Conservation (phyloP, 2,113 vertebrate species). For the Epinephelus fuscoguttatus region DNA sequence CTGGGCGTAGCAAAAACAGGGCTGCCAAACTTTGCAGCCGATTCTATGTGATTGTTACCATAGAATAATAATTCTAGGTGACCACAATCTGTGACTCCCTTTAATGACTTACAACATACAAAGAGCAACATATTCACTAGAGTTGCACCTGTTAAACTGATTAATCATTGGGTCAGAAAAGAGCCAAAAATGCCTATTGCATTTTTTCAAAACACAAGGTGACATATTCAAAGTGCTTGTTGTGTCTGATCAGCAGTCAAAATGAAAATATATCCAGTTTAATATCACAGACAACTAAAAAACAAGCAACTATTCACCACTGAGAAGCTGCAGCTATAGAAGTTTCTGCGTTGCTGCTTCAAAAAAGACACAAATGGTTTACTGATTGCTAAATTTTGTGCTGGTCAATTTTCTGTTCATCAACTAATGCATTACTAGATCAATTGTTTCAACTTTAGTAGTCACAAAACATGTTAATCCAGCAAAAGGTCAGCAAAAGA, state of each 20-base stretch:
- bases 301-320: background rate
- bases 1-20: constrained; percentile 14
- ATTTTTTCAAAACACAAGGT: background rate
- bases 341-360: too few relatives aligned
- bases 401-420: too few relatives aligned
- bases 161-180: background rate
- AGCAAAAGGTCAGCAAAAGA: background rate
- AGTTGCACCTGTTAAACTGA: background rate
- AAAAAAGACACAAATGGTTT: background rate
- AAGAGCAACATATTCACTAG: background rate
- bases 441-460: background rate
- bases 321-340: background rate
- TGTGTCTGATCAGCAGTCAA: background rate
- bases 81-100: background rate
- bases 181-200: background rate
- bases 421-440: background rate
- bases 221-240: background rate
- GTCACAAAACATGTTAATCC: background rate
- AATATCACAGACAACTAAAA: background rate
- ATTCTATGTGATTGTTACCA: background rate
- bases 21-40: background rate
- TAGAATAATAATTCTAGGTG: background rate
- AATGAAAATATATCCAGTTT: background rate
- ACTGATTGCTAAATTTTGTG: background rate
- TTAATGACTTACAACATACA: constrained; percentile 1